Evolutionary conservation across 2,797 vertebrate genomes (phyloP).

Genomic region (Sebastes flavidus): DNA sequence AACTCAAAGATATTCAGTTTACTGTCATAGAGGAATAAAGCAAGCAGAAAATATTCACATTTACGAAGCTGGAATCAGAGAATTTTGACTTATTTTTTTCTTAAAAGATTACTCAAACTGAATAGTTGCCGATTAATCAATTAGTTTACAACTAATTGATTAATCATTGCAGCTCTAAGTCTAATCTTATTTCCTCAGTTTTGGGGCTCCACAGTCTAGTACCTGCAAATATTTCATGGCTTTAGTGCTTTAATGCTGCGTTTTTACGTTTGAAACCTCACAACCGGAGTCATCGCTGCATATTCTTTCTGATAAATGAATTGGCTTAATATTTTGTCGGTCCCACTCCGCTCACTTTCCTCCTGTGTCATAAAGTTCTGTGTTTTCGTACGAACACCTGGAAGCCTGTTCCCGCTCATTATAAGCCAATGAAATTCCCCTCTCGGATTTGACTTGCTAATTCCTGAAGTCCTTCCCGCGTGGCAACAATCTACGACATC

Average conservation of each 20-base stretch:
- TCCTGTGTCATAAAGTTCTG: neutral
- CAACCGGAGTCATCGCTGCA: neutral
- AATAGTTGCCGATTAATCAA: too few species aligned
- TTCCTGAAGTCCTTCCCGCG: conserved; percentile 34
- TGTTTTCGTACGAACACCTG: conserved; percentile 43
- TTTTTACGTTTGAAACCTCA: neutral
- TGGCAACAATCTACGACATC: conserved; percentile 46
- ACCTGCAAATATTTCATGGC: neutral
- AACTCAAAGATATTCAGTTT: too few species aligned
- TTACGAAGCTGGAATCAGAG: too few species aligned
- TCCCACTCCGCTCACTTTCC: neutral
- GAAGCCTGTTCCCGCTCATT: conserved; percentile 37
- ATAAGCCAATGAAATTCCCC: conserved; percentile 6
- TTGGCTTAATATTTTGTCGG: neutral
- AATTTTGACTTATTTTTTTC: too few species aligned
- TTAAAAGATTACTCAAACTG: too few species aligned
- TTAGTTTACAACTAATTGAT: too few species aligned
- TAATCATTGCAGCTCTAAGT: neutral
- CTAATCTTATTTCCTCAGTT: neutral
- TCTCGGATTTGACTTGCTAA: conserved; percentile 68
- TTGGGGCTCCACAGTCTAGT: neutral
- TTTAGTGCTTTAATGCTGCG: neutral
- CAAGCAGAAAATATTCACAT: too few species aligned
- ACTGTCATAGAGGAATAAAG: too few species aligned
- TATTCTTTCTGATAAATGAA: neutral